phyloP scores from a whole-genome alignment of 2,797 vertebrate species.

The Scolopax bukidnonensis region DNA sequence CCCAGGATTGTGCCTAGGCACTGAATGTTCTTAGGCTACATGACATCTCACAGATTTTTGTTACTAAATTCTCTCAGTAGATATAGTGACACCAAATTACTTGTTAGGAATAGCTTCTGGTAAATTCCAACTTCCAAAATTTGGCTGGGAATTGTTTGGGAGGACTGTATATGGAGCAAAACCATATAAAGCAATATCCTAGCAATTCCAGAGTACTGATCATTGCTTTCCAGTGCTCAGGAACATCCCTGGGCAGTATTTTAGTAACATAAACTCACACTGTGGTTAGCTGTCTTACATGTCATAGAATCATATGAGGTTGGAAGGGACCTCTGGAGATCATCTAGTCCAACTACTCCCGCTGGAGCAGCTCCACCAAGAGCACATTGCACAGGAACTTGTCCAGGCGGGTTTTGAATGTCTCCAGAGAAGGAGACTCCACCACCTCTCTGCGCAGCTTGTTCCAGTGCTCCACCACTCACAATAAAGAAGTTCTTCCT shows the following conservation, averaged over 20 bases:
- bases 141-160: background rate
- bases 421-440: no score
- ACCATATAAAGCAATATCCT: background rate
- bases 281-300: background rate
- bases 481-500: no score
- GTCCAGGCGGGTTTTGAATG: no score
- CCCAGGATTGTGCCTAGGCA: background rate
- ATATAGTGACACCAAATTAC: background rate
- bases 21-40: background rate
- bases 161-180: background rate
- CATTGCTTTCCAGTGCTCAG: background rate
- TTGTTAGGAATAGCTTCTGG: background rate
- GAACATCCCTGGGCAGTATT: background rate
- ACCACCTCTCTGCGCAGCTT: no score
- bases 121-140: background rate
- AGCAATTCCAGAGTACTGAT: background rate
- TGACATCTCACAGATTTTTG: background rate
- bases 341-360: no score
- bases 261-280: background rate
- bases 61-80: background rate
- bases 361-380: no score
- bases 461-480: no score
- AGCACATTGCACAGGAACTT: no score
- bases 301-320: no score
- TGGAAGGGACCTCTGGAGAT: no score